Conservation (phyloP, 2,113 vertebrate genomes). For the Thamnophis sirtalis region DNA sequence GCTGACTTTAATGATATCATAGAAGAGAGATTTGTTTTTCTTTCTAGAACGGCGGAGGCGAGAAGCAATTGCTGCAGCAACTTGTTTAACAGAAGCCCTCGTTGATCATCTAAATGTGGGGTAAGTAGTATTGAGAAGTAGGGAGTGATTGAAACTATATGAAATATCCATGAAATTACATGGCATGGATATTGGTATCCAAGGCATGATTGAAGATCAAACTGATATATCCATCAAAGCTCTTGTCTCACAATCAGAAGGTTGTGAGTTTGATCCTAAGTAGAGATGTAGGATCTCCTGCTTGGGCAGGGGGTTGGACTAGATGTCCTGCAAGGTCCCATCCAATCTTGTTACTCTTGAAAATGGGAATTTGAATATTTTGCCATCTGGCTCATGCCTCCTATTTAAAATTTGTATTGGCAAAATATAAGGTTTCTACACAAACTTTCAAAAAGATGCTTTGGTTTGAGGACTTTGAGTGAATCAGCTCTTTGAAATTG, state of each 20-base stretch:
- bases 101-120: conserved; percentile 93
- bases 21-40: background rate
- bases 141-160: background rate
- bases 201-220: background rate
- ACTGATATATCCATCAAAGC: background rate
- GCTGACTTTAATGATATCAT: background rate
- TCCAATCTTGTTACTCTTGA: too few species aligned
- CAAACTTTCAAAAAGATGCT: background rate
- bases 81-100: conserved; percentile 86
- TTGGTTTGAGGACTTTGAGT: background rate
- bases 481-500: background rate
- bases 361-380: background rate
- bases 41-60: conserved; percentile 80
- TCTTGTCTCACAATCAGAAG: too few species aligned
- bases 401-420: background rate
- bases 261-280: too few species aligned
- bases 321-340: too few species aligned
- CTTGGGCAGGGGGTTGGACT: too few species aligned
- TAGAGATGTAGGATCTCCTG: too few species aligned
- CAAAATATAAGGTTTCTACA: background rate
- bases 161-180: background rate
- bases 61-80: conserved; percentile 87
- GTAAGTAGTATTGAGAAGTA: conserved; percentile 63
- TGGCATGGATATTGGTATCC: too few species aligned
- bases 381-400: background rate